Evolutionary conservation across 2,797 vertebrate genomes (phyloP).

Genomic region (Dromococcyx pavoninus): DNA sequence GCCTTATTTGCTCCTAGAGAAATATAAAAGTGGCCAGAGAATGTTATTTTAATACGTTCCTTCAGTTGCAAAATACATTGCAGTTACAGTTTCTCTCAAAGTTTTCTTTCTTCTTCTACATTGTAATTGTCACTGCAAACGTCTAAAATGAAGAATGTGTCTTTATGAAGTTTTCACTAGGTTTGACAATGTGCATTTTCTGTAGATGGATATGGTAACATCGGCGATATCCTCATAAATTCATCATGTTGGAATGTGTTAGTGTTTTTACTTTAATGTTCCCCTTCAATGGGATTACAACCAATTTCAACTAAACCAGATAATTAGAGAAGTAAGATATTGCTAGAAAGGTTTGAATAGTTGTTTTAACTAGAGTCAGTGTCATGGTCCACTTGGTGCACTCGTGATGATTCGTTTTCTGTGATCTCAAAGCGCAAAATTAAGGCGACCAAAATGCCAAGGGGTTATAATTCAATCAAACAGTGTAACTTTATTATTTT

Average conservation of each 20-base stretch:
- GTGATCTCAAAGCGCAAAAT: too few relatives aligned
- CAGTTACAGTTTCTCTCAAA: background rate
- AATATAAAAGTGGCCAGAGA: conserved; percentile 1
- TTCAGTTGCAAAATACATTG: background rate
- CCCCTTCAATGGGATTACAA: background rate
- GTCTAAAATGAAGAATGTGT: background rate
- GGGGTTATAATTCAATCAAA: too few relatives aligned
- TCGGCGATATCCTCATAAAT: background rate
- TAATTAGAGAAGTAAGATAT: background rate
- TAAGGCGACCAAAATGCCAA: too few relatives aligned
- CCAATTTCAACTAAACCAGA: background rate
- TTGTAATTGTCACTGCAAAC: background rate
- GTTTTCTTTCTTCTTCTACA: background rate
- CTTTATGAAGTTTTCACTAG: background rate
- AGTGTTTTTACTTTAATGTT: background rate
- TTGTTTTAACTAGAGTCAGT: background rate
- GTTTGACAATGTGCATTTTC: background rate
- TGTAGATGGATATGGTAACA: background rate
- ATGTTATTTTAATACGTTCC: conserved; percentile 1
- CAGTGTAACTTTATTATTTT: too few relatives aligned
- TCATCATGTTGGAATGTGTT: background rate
- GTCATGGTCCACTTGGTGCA: too few relatives aligned
- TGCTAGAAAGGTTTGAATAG: background rate
- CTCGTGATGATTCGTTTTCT: too few relatives aligned
- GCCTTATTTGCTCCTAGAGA: conserved; percentile 25